A percentile compares a stretch with the other conserved stretches of the same genome.
These are phyloP conservation scores for Zoanthus sociatus DNA, from an alignment of 92 coral and sea anemone species.

Conservation along the genomic window DNA sequence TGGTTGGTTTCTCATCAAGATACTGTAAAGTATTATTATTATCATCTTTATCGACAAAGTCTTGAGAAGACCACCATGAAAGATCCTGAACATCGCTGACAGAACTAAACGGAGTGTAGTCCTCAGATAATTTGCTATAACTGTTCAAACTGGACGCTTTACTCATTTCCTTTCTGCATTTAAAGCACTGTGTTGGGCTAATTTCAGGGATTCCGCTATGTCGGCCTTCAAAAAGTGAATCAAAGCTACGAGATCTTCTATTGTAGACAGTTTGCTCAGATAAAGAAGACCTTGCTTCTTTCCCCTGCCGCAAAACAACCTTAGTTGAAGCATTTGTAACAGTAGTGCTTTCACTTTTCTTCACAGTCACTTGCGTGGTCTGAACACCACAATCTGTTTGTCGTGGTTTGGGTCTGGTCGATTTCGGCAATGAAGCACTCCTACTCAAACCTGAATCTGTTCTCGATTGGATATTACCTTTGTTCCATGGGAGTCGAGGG, in stretches of 20 bases:
- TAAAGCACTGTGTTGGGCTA: constrained; percentile 86
- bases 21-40: constrained; percentile 61
- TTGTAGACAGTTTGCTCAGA: constrained; percentile 63
- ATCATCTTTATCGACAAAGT: constrained; percentile 68
- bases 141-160: constrained; percentile 69
- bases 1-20: constrained; percentile 20
- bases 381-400: constrained; percentile 55
- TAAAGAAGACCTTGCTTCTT: constrained; percentile 57
- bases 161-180: constrained; percentile 84
- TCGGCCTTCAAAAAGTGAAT: constrained; percentile 71
- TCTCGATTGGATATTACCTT: constrained; percentile 69
- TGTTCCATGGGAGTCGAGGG: constrained; percentile 91
- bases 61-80: constrained; percentile 73
- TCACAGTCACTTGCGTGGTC: constrained; percentile 38
- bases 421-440: constrained; percentile 47
- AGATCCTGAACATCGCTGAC: constrained; percentile 81
- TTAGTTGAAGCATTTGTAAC: constrained; percentile 57
- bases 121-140: constrained; percentile 84
- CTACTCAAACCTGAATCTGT: constrained; percentile 77
- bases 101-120: constrained; percentile 71
- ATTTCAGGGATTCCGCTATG: constrained; percentile 63
- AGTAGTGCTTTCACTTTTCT: constrained; percentile 14
- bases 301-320: constrained; percentile 74
- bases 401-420: constrained; percentile 65
- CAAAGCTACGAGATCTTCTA: constrained; percentile 87